These are phyloP conservation scores for Gasterosteus aculeatus DNA, from an alignment of 2,113 vertebrate species.

Conservation along the genomic window DNA sequence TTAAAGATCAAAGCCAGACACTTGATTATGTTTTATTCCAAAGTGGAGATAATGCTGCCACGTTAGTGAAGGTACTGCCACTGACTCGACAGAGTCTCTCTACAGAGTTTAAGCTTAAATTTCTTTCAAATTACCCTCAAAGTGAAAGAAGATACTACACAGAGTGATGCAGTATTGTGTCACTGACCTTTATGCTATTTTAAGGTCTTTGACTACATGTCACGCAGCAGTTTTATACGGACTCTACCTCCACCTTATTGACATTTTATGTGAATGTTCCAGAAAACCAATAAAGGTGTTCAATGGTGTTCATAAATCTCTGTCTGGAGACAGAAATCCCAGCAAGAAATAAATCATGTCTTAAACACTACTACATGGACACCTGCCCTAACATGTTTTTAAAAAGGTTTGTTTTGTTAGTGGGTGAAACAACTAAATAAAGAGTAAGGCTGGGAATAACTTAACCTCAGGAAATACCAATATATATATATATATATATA, in stretches of 20 bases:
- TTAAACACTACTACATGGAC: not conserved
- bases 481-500: too few relatives aligned
- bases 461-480: not conserved
- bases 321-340: not conserved
- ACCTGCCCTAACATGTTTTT: not conserved
- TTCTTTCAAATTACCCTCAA: not conserved
- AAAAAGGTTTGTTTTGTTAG: not conserved
- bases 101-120: not conserved
- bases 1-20: conserved; percentile 60
- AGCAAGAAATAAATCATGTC: not conserved
- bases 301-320: not conserved
- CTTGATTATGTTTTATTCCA: conserved; percentile 52
- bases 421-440: not conserved
- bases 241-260: too few relatives aligned
- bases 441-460: not conserved
- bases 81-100: not conserved
- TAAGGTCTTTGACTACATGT: not conserved
- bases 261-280: not conserved
- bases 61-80: not conserved
- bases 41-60: conserved; percentile 17
- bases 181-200: not conserved
- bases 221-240: too few relatives aligned
- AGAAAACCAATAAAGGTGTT: not conserved
- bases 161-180: not conserved
- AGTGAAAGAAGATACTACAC: too few relatives aligned